These are phyloP conservation scores for Nebria ingens DNA, from an alignment of 1,140 invertebrate genomes.

Conservation along the genomic window DNA sequence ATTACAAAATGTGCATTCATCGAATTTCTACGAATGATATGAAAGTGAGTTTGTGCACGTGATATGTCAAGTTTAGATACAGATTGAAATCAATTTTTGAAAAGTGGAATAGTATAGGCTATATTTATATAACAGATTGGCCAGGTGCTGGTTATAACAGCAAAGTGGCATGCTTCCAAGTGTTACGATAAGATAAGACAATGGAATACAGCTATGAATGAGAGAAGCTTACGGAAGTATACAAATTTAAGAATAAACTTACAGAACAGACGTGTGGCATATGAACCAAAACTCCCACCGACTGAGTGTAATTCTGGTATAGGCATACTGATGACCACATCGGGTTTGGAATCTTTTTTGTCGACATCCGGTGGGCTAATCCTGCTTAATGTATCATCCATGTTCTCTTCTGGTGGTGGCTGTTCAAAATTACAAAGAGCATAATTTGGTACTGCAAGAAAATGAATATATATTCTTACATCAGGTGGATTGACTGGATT, in stretches of 20 bases:
- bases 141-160: no score
- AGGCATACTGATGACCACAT: conserved; percentile 52
- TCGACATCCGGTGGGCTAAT: conserved; percentile 55
- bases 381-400: conserved; percentile 45
- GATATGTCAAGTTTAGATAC: no score
- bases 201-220: no score
- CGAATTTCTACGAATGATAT: neutral
- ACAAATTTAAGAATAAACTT: no score
- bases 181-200: no score
- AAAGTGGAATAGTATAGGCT: no score
- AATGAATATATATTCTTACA: conserved; percentile 45
- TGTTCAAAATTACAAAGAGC: conserved; percentile 26
- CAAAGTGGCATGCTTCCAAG: no score
- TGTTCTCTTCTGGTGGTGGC: conserved; percentile 47
- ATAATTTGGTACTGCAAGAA: no score
- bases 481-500: conserved; percentile 64
- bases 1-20: no score
- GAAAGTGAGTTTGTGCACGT: neutral
- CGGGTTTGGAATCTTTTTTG: conserved; percentile 52
- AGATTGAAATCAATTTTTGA: no score
- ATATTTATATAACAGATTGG: no score
- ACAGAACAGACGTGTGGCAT: conserved; percentile 76
- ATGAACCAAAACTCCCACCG: conserved; percentile 72
- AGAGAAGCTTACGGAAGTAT: no score
- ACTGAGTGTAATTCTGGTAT: conserved; percentile 60